Evolutionary conservation across 2,888 invertebrate species (phyloP), one percentile per base, ranked within the genome.

Genomic region (Melieria omissa): DNA sequence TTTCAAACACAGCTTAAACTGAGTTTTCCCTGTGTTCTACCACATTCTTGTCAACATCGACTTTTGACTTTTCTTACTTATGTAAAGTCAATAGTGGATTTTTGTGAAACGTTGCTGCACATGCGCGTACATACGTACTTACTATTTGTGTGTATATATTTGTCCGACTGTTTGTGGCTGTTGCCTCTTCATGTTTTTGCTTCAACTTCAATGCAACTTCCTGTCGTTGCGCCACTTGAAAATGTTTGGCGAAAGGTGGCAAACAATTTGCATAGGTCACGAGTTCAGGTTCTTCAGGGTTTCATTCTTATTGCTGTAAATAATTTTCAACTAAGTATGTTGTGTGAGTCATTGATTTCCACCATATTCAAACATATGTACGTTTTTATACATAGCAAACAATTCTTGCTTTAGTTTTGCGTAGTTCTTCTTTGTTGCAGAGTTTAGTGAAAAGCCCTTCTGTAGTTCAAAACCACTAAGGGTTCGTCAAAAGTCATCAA

Each of bases 251-350:
- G 55, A 42, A 67, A 29, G 29, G 29, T 29, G 29, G 29, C 44
- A 16, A 65, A 74, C 79, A 81, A 83, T 83, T 83, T 80, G 81
- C 84, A 83, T 84, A 83, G 84, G 81, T 83, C 83, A 82, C 79
- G 83, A 83, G 83, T 83, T 84, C 82, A 80, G 79, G 78, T 79
- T 81, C 79, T 75, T 70, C 64, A 10, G 16, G 4, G 29, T 58
- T 58, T 10, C n/a, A 10, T 58, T 58, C 5, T 12, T 16, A 5
- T 41, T n/a, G 8, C 52, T 12, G n/a, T 58, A 14, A 57, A 8
- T 5, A 14, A 57, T 58, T 5, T 58, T 41, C 16, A 29, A 29
- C 29, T 29, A 29, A 29, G 29, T 29, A 29, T 29, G 2, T 29
- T 57, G 16, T 58, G 58, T 10, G 5, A 10, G 6, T 4, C 41